Base-by-base conservation (phyloP, 2,113 vertebrate species). In the Oceanodroma tethys region DNA sequence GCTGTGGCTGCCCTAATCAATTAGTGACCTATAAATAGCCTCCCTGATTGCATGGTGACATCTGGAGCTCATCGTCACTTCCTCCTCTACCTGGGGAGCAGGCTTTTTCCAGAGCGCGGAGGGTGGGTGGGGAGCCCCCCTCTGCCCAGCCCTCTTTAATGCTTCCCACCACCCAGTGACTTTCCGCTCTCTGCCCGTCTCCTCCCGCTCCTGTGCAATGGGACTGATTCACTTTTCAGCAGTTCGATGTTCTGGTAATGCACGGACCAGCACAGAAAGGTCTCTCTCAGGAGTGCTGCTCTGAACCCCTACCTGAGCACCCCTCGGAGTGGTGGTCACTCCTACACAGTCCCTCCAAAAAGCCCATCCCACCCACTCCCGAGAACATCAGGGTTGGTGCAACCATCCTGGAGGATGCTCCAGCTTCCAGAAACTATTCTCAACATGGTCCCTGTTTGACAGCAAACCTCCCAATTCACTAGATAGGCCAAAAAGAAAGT, bases 11-110 rank as follows among this genome's bases (percentile, higher is more conserved):
- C 71, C 93, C 86, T 82, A 85, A 96, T 96, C 85, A 88, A 96
- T 96, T 92, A 81, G 19, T 6, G 10, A 86, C 72, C 90, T 95
- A 92, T 88, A 94, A 97, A 97, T 59, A 96, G 74, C 62, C 36
- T 55, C 70, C 53, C 67, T 88, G 92, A 94, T 91, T 87, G 84
- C 96, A 95, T 4, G 29, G 90, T 82, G 95, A 88, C 93, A 88
- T 86, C 83, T 18, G 9, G 73, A 88, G 58, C 6, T 0, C 56
- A 58, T 48, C n/a, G 32, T 59, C 75, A 18, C 53, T 97, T 93
- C 94, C 96, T 94, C 68, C 89, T 83, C 38, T 62, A 86, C 94
- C 96, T 93, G 76, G 70, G 63, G 55, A 92, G 65, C 2, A 3
- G 56, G 12, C 13, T 90, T 92, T 91, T 96, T 95, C 93, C 96